A percentile compares a stretch with the other conserved stretches of the same genome.
Evolutionary conservation across 2,888 invertebrate genomes (phyloP).

Genomic region (Tipula vernalis): DNA sequence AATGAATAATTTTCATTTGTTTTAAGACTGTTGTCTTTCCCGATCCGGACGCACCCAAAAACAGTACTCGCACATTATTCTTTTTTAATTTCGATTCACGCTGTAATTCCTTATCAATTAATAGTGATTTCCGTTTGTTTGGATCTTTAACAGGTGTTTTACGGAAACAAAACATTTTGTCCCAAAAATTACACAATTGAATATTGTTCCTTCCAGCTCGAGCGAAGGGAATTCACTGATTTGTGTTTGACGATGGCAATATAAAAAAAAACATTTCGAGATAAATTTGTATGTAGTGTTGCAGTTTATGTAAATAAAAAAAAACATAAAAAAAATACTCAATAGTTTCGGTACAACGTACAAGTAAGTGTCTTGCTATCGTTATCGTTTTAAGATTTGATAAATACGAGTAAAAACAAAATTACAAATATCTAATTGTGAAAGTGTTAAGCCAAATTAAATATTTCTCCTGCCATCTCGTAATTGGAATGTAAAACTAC

Average conservation of each 20-base stretch:
- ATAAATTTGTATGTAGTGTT: background rate
- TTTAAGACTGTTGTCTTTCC: background rate
- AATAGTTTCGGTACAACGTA: no score
- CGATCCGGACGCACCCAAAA: background rate
- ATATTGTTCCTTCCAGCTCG: background rate
- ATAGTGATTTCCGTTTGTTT: background rate
- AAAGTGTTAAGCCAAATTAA: no score
- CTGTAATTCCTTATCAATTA: background rate
- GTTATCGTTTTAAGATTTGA: no score
- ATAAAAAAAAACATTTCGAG: background rate
- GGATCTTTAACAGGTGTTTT: background rate
- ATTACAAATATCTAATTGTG: no score
- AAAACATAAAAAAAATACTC: no score
- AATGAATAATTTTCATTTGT: conserved; percentile 5
- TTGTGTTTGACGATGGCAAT: no score
- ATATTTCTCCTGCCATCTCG: no score
- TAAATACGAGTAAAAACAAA: no score
- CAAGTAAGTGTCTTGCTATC: no score
- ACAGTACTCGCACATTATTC: background rate
- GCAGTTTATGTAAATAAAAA: no score
- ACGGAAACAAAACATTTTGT: background rate
- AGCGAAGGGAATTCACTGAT: background rate
- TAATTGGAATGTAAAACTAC: no score
- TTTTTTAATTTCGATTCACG: background rate
- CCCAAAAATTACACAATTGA: no score